These are phyloP conservation scores for Lithophane ornitopus DNA, from an alignment of 2,888 invertebrate species.

Conservation along the genomic window DNA sequence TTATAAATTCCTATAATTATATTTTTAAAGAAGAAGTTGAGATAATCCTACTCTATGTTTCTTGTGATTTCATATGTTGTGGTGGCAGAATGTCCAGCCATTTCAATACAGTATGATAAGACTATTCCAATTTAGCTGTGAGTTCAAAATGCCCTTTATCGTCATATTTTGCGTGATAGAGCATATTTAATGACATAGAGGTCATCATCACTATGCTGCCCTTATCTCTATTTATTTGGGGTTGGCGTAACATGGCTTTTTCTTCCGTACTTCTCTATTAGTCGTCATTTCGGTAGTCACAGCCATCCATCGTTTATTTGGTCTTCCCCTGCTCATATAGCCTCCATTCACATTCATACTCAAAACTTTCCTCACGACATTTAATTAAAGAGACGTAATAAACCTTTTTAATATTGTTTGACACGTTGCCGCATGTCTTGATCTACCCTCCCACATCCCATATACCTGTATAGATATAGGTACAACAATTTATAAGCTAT, in stretches of 20 bases:
- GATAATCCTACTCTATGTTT: not conserved
- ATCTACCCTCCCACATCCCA: not conserved
- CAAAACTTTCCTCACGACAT: not conserved
- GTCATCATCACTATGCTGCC: too few species aligned
- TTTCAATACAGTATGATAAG: not conserved
- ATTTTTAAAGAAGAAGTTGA: not conserved
- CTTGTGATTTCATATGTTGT: not conserved
- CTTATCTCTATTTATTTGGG: not conserved
- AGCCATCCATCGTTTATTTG: not conserved
- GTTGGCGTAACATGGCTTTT: not conserved
- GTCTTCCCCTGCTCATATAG: not conserved
- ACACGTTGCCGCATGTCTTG: too few species aligned
- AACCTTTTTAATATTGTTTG: not conserved
- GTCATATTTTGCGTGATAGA: not conserved
- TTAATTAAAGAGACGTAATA: too few species aligned
- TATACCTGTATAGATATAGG: too few species aligned
- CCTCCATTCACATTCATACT: not conserved
- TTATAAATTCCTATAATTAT: not conserved
- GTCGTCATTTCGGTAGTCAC: not conserved
- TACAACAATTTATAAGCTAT: slow-evolving; percentile 8
- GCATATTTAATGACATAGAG: too few species aligned
- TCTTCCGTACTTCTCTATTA: too few species aligned
- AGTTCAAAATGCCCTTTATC: not conserved
- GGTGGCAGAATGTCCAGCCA: not conserved
- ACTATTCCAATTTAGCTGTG: not conserved